Conservation (phyloP, 2,113 vertebrate genomes). For the Tonatia bakeri region DNA sequence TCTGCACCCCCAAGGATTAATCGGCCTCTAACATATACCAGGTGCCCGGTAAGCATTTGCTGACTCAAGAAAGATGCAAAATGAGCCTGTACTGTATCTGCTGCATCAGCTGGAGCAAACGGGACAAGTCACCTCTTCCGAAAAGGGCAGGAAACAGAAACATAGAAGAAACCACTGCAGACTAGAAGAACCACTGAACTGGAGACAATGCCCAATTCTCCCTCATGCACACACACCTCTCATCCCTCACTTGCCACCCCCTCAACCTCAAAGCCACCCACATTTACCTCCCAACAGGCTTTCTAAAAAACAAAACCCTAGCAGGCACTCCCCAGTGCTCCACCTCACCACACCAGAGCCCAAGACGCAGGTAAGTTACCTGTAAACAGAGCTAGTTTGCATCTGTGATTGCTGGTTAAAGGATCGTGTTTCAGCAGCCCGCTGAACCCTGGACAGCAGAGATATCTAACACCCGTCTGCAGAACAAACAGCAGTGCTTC, state of each 20-base stretch:
- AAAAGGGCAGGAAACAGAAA: neutral
- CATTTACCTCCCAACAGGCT: neutral
- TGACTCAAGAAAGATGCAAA: conserved; percentile 46
- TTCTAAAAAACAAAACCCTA: neutral
- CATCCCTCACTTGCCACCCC: neutral
- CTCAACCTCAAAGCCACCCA: neutral
- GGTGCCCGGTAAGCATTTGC: conserved; percentile 7
- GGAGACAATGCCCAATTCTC: neutral
- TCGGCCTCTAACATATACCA: neutral
- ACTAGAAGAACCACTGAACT: neutral
- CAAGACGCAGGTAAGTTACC: conserved; percentile 25
- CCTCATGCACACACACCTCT: neutral
- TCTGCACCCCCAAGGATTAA: neutral
- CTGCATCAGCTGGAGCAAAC: neutral
- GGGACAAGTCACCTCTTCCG: conserved; percentile 22
- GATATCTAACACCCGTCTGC: neutral
- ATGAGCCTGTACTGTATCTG: accelerated
- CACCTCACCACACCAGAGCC: neutral
- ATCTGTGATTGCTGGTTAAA: neutral
- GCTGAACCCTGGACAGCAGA: conserved; percentile 7
- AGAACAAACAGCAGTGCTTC: conserved; percentile 1
- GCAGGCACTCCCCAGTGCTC: neutral
- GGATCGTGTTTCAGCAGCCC: conserved; percentile 5
- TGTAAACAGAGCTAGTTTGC: conserved; percentile 6
- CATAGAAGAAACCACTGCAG: neutral